phyloP scores from a whole-genome alignment of 2,113 vertebrate genomes.

The Micronycteris hirsuta region DNA sequence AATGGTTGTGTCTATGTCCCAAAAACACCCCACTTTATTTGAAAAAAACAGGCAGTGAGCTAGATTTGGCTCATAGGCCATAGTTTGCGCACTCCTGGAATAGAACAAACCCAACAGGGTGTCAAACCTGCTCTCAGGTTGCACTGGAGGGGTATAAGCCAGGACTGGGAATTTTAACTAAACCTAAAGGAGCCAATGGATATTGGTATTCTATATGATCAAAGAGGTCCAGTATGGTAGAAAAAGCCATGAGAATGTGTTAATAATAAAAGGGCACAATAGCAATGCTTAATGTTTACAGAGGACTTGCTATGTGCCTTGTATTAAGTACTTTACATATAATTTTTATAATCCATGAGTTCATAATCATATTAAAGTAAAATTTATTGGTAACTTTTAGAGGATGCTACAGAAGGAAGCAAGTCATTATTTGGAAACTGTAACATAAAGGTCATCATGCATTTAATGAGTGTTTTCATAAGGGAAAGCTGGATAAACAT shows the following conservation, averaged over 20 bases:
- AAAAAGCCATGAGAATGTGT: not conserved
- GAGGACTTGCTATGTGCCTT: not conserved
- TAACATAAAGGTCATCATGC: not conserved
- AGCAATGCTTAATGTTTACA: not conserved
- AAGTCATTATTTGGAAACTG: not conserved
- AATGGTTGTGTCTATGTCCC: not conserved
- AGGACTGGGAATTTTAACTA: not conserved
- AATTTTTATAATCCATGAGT: not conserved
- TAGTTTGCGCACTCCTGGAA: not conserved
- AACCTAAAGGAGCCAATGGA: not conserved
- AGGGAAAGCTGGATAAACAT: not conserved
- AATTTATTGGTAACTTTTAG: not conserved
- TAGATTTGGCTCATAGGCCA: not conserved
- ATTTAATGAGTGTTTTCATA: not conserved
- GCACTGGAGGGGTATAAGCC: not conserved
- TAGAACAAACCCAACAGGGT: not conserved
- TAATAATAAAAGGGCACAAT: not conserved
- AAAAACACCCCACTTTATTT: not conserved
- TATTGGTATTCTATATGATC: not conserved
- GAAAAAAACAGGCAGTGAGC: not conserved
- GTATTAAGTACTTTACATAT: not conserved
- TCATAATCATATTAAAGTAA: not conserved
- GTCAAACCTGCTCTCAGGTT: not conserved
- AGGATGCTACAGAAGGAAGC: not conserved
- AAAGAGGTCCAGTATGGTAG: not conserved